A percentile compares a stretch with the other conserved stretches of the same genome.
phyloP scores from a whole-genome alignment of 2,113 vertebrate genomes.

The Ciconia boyciana region DNA sequence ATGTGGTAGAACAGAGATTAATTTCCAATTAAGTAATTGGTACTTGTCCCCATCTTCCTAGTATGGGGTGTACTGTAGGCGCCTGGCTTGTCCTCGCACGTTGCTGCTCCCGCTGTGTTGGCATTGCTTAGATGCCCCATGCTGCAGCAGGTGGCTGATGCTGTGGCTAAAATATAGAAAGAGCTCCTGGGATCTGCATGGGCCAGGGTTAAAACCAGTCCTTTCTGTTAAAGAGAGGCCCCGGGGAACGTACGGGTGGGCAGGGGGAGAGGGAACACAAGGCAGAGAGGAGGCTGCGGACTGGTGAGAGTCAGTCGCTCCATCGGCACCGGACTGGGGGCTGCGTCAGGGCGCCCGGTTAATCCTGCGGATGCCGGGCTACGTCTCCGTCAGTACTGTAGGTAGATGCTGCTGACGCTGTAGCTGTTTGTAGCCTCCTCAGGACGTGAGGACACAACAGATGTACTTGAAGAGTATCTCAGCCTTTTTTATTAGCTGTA shows the following conservation, averaged over 20 bases:
- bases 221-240: neutral
- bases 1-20: neutral
- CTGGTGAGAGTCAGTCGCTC: neutral
- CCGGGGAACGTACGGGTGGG: rapidly evolving
- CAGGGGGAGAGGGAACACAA: rapidly evolving
- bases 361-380: neutral
- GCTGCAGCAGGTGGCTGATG: neutral
- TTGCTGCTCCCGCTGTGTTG: neutral
- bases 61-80: neutral
- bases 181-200: neutral
- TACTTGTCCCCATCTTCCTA: neutral
- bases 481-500: neutral
- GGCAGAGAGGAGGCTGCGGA: neutral
- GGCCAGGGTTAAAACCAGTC: neutral
- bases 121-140: neutral
- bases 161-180: neutral
- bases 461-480: neutral
- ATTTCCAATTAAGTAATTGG: neutral
- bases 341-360: neutral
- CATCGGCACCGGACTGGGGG: rapidly evolving
- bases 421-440: neutral
- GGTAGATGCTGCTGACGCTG: neutral
- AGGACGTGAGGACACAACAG: neutral
- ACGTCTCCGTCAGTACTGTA: rapidly evolving
- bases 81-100: neutral